Evolutionary conservation across 2,113 vertebrate species (phyloP), one percentile per base, ranked within the genome.

Genomic region (Setophaga kirtlandii): DNA sequence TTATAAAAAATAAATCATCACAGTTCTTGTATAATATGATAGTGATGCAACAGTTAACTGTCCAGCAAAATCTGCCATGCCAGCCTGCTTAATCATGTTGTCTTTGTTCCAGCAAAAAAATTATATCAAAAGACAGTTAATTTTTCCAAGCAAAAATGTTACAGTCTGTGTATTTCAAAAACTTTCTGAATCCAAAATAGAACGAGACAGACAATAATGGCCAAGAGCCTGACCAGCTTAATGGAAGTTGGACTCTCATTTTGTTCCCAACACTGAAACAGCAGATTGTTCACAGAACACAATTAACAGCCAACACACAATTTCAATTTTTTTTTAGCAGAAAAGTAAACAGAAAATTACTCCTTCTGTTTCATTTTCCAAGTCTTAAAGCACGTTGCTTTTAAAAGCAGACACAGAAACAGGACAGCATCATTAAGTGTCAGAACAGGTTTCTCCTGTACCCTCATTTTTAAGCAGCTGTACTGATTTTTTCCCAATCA

Each of bases 151-250:
- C 8, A 83, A 67, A 83, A 84, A 64, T 0, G 4, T n/a, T 65
- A 75, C 24, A 90, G 56, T n/a, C 39, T 49, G 55, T 6, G 24
- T 13, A 79, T 55, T 69, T 69, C 82, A 68, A 94, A 90, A 80
- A 60, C 37, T 79, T 90, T 62, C 22, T 27, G 9, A 88, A 63
- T 84, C 78, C 74, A 83, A 96, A 94, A 91, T 46, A 94, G 93
- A 92, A 90, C 4, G 1, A 93, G 90, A 59, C 50, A 95, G 90
- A 94, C 96, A 96, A 92, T 92, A 90, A 93, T 73, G 83, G 94
- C 94, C 83, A 92, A 84, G 73, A 94, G 92, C 93, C 90, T 93
- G 76, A 91, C n/a, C 73, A 90, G 68, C 52, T 56, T 86, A 70
- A 80, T 63, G 44, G 73, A 88, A 92, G 64, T 42, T 75, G 58